Evolutionary conservation across 2,888 invertebrate species (phyloP), one percentile per base, ranked within the genome.

Genomic region (Lumbricus terrestris): DNA sequence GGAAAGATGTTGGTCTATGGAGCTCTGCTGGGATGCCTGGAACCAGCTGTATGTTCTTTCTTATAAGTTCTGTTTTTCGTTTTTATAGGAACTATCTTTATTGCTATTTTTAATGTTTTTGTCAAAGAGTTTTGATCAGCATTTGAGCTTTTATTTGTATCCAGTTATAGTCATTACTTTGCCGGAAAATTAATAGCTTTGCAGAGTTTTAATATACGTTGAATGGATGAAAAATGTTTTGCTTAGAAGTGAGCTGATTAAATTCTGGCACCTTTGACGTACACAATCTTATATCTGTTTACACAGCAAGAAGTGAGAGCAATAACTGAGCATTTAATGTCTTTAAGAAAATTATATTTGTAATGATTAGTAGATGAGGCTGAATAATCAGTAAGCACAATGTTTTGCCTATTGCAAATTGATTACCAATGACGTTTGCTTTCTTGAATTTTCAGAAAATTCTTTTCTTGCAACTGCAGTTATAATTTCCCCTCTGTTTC

Each of bases 1-100:
- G 95, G 94, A 34, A 94, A 94, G 91, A 94, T 95, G 94, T 91
- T 95, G 88, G 88, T 95, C 33, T 94, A 93, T 92, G 94, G 93
- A 33, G 93, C 94, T 34, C 93, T 95, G 33, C 93, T 95, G 91
- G 94, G 94, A 18, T 94, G 94, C 91, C 91, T 94, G 34, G 93
- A 94, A 89, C 94, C 93, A 90, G 93, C 94, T 92, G 94, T 94
- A 91, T 92, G 93, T 92, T 37, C 85, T n/a, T n/a, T 37, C 83
- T n/a, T 1, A 20, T 16, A 47, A n/a, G n/a, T n/a, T 16, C 34
- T 29, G 13, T 42, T 37, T 15, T 88, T 38, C 20, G 40, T 33
- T 23, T 88, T 20, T 37, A 88, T 88, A 15, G 42, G 23, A 34
- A 8, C 35, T 38, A 88, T 5, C 29, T 42, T 88, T 23, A 88